phyloP scores from a whole-genome alignment of 2,888 invertebrate genomes.

The Athalia cordata region DNA sequence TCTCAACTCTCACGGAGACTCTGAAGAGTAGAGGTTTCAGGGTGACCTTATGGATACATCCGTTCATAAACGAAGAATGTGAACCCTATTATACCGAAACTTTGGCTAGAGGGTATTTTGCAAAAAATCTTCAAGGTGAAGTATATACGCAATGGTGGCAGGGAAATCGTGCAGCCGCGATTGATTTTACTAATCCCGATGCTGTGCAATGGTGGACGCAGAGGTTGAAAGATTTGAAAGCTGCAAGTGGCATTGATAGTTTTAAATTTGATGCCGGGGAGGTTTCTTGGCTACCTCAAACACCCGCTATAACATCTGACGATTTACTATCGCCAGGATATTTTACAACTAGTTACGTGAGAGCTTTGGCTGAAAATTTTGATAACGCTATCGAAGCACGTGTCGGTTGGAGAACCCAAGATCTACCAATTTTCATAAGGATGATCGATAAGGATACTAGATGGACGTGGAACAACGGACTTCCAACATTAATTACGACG shows the following conservation, averaged over 20 bases:
- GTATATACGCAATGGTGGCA: constrained; percentile 74
- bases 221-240: constrained; percentile 76
- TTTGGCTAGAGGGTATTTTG: constrained; percentile 76
- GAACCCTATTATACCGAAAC: constrained; percentile 78
- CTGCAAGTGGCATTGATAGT: constrained; percentile 81
- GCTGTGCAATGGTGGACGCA: constrained; percentile 78
- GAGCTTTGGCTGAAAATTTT: constrained; percentile 76
- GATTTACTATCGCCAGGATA: constrained; percentile 77
- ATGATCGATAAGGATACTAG: constrained; percentile 87
- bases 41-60: constrained; percentile 90
- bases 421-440: constrained; percentile 82
- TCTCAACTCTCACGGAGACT: constrained; percentile 77
- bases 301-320: constrained; percentile 77
- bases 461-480: constrained; percentile 83
- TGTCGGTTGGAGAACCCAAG: constrained; percentile 82
- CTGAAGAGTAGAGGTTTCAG: constrained; percentile 82
- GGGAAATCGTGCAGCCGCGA: constrained; percentile 76
- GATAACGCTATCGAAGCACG: constrained; percentile 83
- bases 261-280: constrained; percentile 92
- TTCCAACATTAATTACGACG: constrained; percentile 83
- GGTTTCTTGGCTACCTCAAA: constrained; percentile 80
- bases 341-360: constrained; percentile 77
- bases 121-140: constrained; percentile 68
- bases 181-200: constrained; percentile 84
- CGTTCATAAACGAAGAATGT: constrained; percentile 87